Base-by-base conservation (phyloP, 2,888 invertebrate species). In the Rhyacophila evoluta region DNA sequence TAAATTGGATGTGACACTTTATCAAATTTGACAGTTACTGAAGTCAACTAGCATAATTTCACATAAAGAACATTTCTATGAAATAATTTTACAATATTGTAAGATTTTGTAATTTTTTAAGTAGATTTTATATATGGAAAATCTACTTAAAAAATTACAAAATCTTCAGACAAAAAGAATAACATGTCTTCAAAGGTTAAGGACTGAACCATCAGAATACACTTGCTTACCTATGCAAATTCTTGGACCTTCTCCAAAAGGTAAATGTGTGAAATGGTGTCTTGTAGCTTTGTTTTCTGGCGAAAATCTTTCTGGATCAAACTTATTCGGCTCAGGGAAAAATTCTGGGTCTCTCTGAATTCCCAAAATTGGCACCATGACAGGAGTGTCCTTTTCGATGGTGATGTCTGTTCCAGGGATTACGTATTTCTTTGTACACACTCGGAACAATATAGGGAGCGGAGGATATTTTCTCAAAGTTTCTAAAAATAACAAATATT, bases 401-500 rank as follows among this genome's bases (percentile, higher is more conserved):
- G 74, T 79, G 8, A 83, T 74, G 36, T 84, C 79, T 1, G 84
- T 84, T 11, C 81, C 81, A 0, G 84, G 84, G 19, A 85, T 81
- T 12, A 80, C 81, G 76, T 84, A 85, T 12, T 83, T 82, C 81
- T 83, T 83, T 4, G 83, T 84, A 68, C 83, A 83, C 25, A 80
- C 75, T 29, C 85, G 80, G 71, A 83, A 82, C n/a, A 85, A 8
- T 3, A 84, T 78, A 0, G 84, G 82, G 0, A 85, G 83, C 0
- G 86, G 84, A 8, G 87, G 86, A 79, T 86, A 86, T 70, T 85
- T 83, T 25, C 88, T 82, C 19, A 87, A 83, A 0, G 86, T 85
- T 83, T 88, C 87, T 81, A 68, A 29, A 79, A 76, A 73, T n/a
- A n/a, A n/a, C n/a, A n/a, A n/a, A n/a, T n/a, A 38, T 38, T n/a